Percentiles rank a stretch among this genome's conserved stretches.
Conservation (phyloP, 2,113 vertebrate genomes). For the Lycocorax pyrrhopterus region DNA sequence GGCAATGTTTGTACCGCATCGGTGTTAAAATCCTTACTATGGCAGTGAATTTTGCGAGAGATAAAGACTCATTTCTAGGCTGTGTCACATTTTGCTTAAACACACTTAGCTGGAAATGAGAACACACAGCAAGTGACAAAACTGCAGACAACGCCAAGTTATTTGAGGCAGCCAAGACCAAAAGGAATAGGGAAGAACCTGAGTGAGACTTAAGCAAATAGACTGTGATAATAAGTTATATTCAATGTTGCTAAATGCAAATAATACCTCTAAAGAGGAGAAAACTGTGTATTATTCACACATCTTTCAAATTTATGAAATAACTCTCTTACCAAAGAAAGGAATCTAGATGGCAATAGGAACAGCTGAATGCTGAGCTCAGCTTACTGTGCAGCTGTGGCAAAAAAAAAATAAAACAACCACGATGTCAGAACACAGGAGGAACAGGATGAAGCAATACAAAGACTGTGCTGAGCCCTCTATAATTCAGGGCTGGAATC, state of each 20-base stretch:
- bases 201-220: not conserved
- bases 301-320: slow-evolving; percentile 30
- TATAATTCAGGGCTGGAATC: not conserved
- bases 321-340: slow-evolving; percentile 18
- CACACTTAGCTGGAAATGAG: not conserved
- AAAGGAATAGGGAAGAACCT: not conserved
- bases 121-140: not conserved
- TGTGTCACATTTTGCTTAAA: not conserved
- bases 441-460: slow-evolving; percentile 1
- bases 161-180: not conserved
- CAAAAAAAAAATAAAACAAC: not conserved
- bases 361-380: slow-evolving; percentile 59
- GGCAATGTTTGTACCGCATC: not conserved
- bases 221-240: not conserved
- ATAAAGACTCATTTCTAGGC: not conserved
- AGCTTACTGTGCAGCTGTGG: slow-evolving; percentile 44
- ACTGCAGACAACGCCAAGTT: not conserved
- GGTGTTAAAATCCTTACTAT: not conserved
- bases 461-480: slow-evolving; percentile 25
- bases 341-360: not conserved
- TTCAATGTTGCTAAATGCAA: slow-evolving; percentile 13
- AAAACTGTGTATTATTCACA: not conserved
- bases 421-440: not conserved
- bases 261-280: not conserved
- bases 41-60: not conserved